A percentile compares a stretch with the other conserved stretches of the same genome.
Evolutionary conservation across 2,797 vertebrate species (phyloP).

Genomic region (Pantherophis alleghaniensis): DNA sequence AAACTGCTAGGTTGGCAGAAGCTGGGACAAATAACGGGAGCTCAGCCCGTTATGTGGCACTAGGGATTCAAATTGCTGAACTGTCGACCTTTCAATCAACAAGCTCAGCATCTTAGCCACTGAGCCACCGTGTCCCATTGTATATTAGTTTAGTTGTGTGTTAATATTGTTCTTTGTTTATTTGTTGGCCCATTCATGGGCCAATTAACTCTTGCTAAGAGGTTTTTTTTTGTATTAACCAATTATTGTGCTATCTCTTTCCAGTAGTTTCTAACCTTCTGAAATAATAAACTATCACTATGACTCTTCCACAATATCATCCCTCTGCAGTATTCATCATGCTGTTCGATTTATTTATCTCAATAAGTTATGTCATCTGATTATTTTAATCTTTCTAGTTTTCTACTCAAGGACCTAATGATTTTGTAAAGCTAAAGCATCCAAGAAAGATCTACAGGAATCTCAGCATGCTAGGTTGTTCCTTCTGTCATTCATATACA

Average conservation of each 20-base stretch:
- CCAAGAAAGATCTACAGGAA: constrained; percentile 9
- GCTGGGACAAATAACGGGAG: too few relatives aligned
- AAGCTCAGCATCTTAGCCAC: too few relatives aligned
- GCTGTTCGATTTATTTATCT: constrained; percentile 3
- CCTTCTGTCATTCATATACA: not conserved
- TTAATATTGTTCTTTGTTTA: constrained; percentile 12
- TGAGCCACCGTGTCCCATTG: too few relatives aligned
- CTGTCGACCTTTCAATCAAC: too few relatives aligned
- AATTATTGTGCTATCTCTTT: not conserved
- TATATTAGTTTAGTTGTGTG: not conserved
- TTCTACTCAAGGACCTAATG: not conserved
- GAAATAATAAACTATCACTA: not conserved
- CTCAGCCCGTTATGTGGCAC: too few relatives aligned
- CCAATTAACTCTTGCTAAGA: constrained; percentile 15
- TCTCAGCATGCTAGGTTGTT: not conserved
- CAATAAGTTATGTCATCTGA: constrained; percentile 11
- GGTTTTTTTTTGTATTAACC: constrained; percentile 16
- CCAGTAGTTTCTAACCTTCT: not conserved
- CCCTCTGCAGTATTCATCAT: accelerated
- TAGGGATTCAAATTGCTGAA: too few relatives aligned
- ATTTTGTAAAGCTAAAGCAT: constrained; percentile 8
- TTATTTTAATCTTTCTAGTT: constrained; percentile 2
- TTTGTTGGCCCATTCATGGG: not conserved
- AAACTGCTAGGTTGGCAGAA: too few relatives aligned
- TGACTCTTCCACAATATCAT: not conserved